A percentile compares a stretch with the other conserved stretches of the same genome.
Evolutionary conservation across 2,113 vertebrate genomes (phyloP).

Genomic region (Apodemus speciosus): DNA sequence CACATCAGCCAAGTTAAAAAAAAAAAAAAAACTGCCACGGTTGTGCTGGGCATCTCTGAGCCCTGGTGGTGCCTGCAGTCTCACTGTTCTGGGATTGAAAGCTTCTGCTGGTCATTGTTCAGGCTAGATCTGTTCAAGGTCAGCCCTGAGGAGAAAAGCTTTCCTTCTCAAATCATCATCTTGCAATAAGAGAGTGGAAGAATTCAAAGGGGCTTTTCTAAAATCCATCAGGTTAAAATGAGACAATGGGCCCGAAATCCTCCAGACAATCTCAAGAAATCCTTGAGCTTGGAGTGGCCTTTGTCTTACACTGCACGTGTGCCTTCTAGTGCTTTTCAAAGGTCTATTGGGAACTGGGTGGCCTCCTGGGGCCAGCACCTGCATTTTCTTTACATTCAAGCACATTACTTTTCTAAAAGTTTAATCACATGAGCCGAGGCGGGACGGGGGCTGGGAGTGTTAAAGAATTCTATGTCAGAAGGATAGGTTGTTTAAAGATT

Average conservation of each 20-base stretch:
- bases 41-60: no score
- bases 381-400: background rate
- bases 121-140: background rate
- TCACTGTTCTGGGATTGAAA: background rate
- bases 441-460: background rate
- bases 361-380: background rate
- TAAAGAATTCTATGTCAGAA: background rate
- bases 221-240: background rate
- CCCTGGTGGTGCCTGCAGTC: background rate
- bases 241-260: background rate
- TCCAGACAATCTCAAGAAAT: background rate
- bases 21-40: background rate
- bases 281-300: background rate
- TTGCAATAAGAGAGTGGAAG: background rate
- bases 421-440: background rate
- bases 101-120: background rate
- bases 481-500: background rate
- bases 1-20: background rate
- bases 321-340: background rate
- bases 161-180: background rate
- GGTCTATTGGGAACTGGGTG: background rate
- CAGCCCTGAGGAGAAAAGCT: background rate
- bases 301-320: background rate
- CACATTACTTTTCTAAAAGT: background rate
- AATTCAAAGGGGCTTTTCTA: background rate